phyloP scores from a whole-genome alignment of 2,888 invertebrate species.

The Ochropleura leucogaster region DNA sequence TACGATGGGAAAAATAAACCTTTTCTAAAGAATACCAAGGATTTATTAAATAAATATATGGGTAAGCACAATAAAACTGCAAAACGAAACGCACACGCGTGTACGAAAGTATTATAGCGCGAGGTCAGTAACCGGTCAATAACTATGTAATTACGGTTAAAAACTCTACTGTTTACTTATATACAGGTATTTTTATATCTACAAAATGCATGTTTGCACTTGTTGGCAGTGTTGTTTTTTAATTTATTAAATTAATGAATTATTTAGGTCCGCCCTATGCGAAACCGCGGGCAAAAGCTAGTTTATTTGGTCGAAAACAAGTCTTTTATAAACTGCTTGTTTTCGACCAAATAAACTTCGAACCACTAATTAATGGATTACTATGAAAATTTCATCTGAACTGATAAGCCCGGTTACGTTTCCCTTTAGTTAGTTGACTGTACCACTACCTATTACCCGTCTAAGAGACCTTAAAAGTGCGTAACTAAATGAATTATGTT shows the following conservation, averaged over 20 bases:
- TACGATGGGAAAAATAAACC: background rate
- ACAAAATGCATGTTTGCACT: too few relatives aligned
- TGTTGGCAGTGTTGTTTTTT: too few relatives aligned
- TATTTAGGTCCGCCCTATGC: too few relatives aligned
- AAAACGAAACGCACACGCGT: background rate
- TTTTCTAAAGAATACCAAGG: background rate
- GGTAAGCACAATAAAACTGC: background rate
- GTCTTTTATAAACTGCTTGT: too few relatives aligned
- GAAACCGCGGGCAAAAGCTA: too few relatives aligned
- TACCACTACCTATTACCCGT: background rate
- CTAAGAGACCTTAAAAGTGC: conserved; percentile 20
- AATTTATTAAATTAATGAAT: too few relatives aligned
- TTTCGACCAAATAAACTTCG: too few relatives aligned
- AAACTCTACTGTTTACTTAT: background rate
- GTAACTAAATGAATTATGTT: background rate
- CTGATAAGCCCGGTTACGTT: background rate
- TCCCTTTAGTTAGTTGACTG: background rate
- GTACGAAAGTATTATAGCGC: background rate
- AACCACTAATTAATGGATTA: too few relatives aligned
- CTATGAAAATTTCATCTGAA: too few relatives aligned
- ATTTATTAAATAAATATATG: background rate
- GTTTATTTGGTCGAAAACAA: too few relatives aligned
- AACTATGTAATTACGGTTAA: background rate
- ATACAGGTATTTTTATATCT: too few relatives aligned
- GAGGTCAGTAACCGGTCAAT: conserved; percentile 10